Conservation (phyloP, 2,113 vertebrate genomes). For the Pseudonaja textilis region DNA sequence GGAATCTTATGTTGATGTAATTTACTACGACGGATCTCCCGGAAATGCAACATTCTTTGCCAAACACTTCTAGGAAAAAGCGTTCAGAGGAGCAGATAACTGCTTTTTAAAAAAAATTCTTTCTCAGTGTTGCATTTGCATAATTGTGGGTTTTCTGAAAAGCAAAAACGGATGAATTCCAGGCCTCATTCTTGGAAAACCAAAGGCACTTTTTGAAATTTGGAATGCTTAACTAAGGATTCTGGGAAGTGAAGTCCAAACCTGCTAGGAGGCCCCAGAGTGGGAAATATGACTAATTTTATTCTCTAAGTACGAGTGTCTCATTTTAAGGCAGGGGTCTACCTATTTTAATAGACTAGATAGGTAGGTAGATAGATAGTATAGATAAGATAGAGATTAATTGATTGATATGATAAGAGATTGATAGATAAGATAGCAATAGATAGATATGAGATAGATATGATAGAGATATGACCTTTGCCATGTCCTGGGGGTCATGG, state of each 20-base stretch:
- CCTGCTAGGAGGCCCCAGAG: neutral
- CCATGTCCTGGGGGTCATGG: too few species aligned
- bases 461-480: too few species aligned
- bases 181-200: constrained; percentile 2
- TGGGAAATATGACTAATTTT: neutral
- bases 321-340: neutral
- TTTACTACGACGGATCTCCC: neutral
- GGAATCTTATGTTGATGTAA: neutral
- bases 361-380: too few species aligned
- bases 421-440: too few species aligned
- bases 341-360: neutral
- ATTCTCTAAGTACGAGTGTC: neutral
- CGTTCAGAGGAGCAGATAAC: neutral
- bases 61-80: neutral
- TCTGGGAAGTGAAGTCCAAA: neutral
- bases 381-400: too few species aligned
- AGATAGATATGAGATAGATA: too few species aligned
- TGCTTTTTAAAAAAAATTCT: neutral
- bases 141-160: neutral
- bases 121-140: neutral
- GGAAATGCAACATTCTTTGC: neutral
- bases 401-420: too few species aligned
- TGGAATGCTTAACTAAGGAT: neutral
- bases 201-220: neutral
- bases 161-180: neutral